phyloP scores from a whole-genome alignment of 2,797 vertebrate genomes.

The Hapalemur alaotrensis region DNA sequence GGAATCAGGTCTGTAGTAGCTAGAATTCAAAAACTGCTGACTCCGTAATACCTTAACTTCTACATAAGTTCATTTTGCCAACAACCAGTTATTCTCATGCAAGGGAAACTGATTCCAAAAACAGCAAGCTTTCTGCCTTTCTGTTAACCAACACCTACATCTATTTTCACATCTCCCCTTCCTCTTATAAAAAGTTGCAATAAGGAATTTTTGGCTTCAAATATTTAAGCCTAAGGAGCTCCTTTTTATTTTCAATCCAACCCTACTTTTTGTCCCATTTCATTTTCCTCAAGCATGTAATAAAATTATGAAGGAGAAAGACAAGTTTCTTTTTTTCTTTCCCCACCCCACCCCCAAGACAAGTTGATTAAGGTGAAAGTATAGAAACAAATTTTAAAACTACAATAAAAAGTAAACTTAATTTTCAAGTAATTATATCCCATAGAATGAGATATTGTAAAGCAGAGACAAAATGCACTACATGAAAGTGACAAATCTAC shows the following conservation, averaged over 20 bases:
- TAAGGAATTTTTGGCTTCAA: background rate
- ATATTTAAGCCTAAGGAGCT: background rate
- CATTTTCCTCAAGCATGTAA: background rate
- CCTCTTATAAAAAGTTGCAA: background rate
- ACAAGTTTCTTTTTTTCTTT: background rate
- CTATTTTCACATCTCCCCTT: background rate
- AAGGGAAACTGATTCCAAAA: conserved; percentile 30
- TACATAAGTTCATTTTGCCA: conserved; percentile 4
- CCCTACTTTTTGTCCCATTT: background rate
- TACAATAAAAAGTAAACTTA: background rate
- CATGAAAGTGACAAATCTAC: background rate
- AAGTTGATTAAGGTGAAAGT: background rate
- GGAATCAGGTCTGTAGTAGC: background rate
- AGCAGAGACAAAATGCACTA: background rate
- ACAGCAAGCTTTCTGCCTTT: background rate
- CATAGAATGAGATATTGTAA: background rate
- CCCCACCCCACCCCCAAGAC: background rate
- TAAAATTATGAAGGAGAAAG: background rate
- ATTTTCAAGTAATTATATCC: conserved; percentile 6
- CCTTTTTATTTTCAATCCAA: background rate
- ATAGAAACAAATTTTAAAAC: background rate
- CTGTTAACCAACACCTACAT: background rate
- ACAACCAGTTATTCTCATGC: background rate
- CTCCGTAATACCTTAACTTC: conserved; percentile 16
- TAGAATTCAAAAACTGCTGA: background rate